phyloP scores from a whole-genome alignment of 2,797 vertebrate species.

The Linurgus olivaceus region DNA sequence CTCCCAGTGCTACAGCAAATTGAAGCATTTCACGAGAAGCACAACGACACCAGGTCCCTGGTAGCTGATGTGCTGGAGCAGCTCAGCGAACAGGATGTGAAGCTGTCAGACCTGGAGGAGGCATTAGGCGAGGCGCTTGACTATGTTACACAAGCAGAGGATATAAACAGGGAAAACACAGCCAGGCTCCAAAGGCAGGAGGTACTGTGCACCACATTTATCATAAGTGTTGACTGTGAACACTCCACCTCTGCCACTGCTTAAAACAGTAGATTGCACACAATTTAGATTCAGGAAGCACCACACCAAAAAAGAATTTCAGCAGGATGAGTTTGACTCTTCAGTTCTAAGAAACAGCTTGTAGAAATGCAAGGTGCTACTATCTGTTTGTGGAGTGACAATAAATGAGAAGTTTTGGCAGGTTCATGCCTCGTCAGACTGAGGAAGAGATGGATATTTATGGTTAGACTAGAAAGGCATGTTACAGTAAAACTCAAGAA shows the following conservation, averaged over 20 bases:
- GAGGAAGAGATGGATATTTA: background rate
- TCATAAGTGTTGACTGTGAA: background rate
- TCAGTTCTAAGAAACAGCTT: background rate
- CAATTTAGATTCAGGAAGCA: background rate
- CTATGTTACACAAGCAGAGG: slow-evolving; percentile 73
- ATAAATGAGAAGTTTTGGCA: background rate
- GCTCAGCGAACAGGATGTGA: slow-evolving; percentile 77
- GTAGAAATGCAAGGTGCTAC: background rate
- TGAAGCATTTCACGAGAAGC: slow-evolving; percentile 78
- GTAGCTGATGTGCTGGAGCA: slow-evolving; percentile 80
- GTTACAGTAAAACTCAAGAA: background rate
- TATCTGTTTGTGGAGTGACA: background rate
- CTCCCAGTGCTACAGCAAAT: slow-evolving; percentile 73
- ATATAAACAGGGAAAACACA: slow-evolving; percentile 79
- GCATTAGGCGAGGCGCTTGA: slow-evolving; percentile 77
- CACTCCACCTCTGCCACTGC: background rate
- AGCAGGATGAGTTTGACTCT: background rate
- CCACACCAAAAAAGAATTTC: background rate
- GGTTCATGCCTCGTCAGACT: background rate
- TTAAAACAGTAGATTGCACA: background rate
- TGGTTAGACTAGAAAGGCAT: background rate
- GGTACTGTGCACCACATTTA: slow-evolving; percentile 71
- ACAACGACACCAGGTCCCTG: slow-evolving; percentile 80
- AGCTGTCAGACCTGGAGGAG: slow-evolving; percentile 78
- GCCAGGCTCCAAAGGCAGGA: slow-evolving; percentile 80